Base-by-base conservation (phyloP, 2,113 vertebrate species). In the Petroica traversi region DNA sequence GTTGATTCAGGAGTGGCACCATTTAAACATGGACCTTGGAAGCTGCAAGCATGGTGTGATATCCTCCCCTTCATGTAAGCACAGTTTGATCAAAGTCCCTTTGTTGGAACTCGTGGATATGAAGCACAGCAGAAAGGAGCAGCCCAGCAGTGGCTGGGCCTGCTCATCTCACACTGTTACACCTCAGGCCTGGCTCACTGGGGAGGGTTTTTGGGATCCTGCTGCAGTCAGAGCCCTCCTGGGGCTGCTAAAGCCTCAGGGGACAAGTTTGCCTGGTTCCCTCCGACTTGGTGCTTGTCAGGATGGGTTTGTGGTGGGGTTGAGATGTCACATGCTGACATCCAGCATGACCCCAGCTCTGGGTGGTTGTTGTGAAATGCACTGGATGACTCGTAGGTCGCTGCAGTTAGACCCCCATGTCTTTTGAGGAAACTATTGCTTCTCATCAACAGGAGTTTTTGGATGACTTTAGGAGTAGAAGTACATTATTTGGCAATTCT, bases 101-200 rank as follows among this genome's bases (percentile, higher is more conserved):
- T 22, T 3, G 4, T 9, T 40, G 41, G 6, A 78, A 15, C 34
- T 46, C 0, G 3, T 74, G 45, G 24, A 0, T 22, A 4, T 11
- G 48, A 85, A 67, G 57, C 64, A 34, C 4, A 45, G 45, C 22
- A 59, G 55, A 46, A 86, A 18, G 1, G 2, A 40, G 4, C 28
- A 31, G 52, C 34, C 14, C 33, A 46, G 51, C 22, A 31, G 34
- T 11, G 55, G 14, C 48, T 9, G 25, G 18, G 4, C 12, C 22
- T 59, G 51, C 55, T 67, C 16, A 4, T 28, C 36, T 36, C 3
- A 0, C 23, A 0, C 18, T 0, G 1, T 36, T 0, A 1, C 1
- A 3, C 36, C 45, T 41, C 24, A 26, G 43, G 34, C 31, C 36
- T 1, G 1, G 8, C 5, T 45, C 28, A 12, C 1, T 5, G 4